Evolutionary conservation across 1,140 invertebrate genomes (phyloP).

Genomic region (Lucilia cuprina): DNA sequence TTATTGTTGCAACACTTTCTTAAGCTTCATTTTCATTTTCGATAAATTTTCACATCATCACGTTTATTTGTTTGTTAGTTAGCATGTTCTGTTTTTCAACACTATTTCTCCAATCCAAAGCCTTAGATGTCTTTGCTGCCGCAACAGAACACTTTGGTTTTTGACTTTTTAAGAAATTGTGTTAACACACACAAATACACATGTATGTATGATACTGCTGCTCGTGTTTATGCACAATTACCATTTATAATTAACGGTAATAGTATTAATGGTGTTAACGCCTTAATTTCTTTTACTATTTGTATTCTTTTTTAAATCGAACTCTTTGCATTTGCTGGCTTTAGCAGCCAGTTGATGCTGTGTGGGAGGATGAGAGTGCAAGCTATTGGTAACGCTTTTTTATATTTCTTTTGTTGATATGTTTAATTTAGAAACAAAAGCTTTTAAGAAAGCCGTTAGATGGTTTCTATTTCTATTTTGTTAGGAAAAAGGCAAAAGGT

Average conservation of each 20-base stretch:
- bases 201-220: background rate
- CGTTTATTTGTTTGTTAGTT: background rate
- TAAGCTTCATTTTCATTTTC: background rate
- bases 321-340: background rate
- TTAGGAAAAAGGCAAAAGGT: too few relatives aligned
- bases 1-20: background rate
- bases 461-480: too few relatives aligned
- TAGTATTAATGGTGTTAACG: conserved; percentile 26
- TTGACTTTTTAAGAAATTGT: background rate
- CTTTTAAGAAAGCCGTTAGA: too few relatives aligned
- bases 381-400: too few relatives aligned
- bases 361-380: background rate
- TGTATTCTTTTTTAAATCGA: background rate
- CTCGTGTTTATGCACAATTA: background rate
- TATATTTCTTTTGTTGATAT: too few relatives aligned
- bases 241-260: conserved; percentile 24
- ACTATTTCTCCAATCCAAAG: background rate
- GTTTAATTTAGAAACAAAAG: too few relatives aligned
- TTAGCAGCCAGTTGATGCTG: background rate
- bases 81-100: background rate
- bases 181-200: too few relatives aligned
- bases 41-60: background rate
- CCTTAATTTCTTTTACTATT: conserved; percentile 16
- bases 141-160: background rate
- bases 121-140: too few relatives aligned